phyloP scores from a whole-genome alignment of 2,113 vertebrate genomes.

The Channa argus region DNA sequence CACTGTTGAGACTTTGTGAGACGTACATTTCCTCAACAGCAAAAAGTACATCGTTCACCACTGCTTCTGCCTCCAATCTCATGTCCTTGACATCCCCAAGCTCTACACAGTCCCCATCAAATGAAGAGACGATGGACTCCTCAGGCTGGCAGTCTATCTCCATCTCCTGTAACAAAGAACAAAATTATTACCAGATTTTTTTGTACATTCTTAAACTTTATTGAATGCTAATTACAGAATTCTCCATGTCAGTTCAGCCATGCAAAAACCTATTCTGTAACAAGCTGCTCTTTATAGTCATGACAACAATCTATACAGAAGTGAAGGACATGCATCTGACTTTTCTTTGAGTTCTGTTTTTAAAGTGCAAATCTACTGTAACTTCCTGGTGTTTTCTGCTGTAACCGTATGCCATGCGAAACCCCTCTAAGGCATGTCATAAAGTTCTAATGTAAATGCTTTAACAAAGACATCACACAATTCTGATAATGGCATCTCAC shows the following conservation, averaged over 20 bases:
- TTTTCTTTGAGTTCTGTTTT: background rate
- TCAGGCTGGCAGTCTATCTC: constrained; percentile 89
- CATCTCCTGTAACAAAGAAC: constrained; percentile 83
- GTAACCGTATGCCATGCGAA: too few relatives aligned
- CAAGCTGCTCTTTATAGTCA: background rate
- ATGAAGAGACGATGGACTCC: constrained; percentile 82
- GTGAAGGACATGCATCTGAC: constrained; percentile 21
- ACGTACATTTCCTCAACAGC: constrained; percentile 94
- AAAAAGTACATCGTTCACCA: constrained; percentile 96
- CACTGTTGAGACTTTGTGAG: constrained; percentile 88
- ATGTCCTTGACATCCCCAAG: constrained; percentile 94
- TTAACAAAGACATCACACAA: background rate
- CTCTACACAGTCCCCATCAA: constrained; percentile 86
- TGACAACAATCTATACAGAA: constrained; percentile 24
- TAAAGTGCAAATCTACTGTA: background rate
- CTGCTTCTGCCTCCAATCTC: constrained; percentile 94
- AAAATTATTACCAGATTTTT: background rate
- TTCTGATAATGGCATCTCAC: background rate
- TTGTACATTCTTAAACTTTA: background rate
- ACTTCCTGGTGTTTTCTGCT: too few relatives aligned
- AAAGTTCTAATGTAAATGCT: background rate
- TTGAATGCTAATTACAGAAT: background rate
- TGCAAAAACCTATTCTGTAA: background rate
- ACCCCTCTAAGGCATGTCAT: too few relatives aligned
- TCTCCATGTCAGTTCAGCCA: background rate